These are phyloP conservation scores for Enteromius radiatus DNA, from an alignment of 2,797 vertebrate species.

Conservation along the genomic window DNA sequence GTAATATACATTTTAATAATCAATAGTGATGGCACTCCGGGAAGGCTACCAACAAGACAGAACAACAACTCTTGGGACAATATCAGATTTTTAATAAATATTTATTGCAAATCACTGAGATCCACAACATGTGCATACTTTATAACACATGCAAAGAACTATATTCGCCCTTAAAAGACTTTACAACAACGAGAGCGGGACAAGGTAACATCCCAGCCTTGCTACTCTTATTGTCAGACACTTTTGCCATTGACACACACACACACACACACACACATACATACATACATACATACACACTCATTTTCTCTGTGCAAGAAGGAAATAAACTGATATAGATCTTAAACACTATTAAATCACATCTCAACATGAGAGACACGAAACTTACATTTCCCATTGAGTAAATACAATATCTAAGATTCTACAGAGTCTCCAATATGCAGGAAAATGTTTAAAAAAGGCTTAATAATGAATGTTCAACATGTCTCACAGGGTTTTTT, in stretches of 20 bases:
- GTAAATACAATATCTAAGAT: conserved; percentile 28
- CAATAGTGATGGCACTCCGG: background rate
- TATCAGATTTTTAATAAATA: conserved; percentile 30
- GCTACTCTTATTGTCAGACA: conserved; percentile 19
- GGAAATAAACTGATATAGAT: background rate
- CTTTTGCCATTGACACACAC: background rate
- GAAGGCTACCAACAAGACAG: background rate
- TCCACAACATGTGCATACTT: conserved; percentile 41
- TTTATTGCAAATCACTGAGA: conserved; percentile 39
- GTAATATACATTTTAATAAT: background rate
- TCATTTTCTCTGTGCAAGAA: conserved; percentile 15
- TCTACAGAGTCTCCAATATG: conserved; percentile 21
- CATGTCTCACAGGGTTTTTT: no score
- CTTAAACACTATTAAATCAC: conserved; percentile 24
- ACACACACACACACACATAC: background rate
- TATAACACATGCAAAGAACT: conserved; percentile 38
- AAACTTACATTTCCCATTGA: conserved; percentile 17
- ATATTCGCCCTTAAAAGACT: conserved; percentile 10
- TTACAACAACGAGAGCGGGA: conserved; percentile 6
- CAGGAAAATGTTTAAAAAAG: conserved; percentile 24
- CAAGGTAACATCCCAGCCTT: background rate
- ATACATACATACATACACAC: background rate
- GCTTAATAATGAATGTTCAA: background rate
- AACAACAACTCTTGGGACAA: background rate
- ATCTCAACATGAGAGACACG: conserved; percentile 40